Conservation (phyloP, 2,888 invertebrate species). For the Syrphus vitripennis region DNA sequence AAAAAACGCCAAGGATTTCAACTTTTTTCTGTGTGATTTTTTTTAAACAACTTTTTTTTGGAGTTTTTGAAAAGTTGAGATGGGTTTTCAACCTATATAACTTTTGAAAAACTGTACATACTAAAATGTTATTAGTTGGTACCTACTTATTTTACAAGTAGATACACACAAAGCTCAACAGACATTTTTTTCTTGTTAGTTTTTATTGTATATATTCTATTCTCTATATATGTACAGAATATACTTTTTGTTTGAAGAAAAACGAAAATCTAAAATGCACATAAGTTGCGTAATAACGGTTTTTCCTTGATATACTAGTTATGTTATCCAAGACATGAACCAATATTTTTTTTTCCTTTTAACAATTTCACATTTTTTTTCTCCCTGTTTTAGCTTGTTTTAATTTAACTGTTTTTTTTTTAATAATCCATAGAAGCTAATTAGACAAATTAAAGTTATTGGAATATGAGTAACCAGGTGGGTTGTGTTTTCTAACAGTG, state of each 20-base stretch:
- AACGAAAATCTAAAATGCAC: conserved; percentile 49
- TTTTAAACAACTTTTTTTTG: conserved; percentile 1
- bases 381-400: conserved; percentile 36
- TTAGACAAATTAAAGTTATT: conserved; percentile 44
- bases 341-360: not conserved
- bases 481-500: conserved; percentile 40
- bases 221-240: conserved; percentile 11
- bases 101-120: conserved; percentile 34
- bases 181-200: conserved; percentile 57
- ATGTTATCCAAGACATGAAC: conserved; percentile 24
- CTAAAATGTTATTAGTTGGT: conserved; percentile 48
- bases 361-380: conserved; percentile 19
- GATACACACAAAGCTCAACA: conserved; percentile 70
- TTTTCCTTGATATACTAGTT: conserved; percentile 24
- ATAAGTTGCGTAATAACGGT: conserved; percentile 66
- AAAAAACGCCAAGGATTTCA: conserved; percentile 53
- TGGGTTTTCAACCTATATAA: not conserved
- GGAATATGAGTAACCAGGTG: conserved; percentile 71
- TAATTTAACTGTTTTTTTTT: conserved; percentile 21
- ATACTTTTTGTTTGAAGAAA: not conserved
- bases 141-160: conserved; percentile 62
- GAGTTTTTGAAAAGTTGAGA: conserved; percentile 7
- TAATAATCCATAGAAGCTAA: conserved; percentile 34
- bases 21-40: conserved; percentile 29
- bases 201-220: conserved; percentile 40